Evolutionary conservation across 2,113 vertebrate species (phyloP), one percentile per base, ranked within the genome.

Genomic region (Aviceda subcristata): DNA sequence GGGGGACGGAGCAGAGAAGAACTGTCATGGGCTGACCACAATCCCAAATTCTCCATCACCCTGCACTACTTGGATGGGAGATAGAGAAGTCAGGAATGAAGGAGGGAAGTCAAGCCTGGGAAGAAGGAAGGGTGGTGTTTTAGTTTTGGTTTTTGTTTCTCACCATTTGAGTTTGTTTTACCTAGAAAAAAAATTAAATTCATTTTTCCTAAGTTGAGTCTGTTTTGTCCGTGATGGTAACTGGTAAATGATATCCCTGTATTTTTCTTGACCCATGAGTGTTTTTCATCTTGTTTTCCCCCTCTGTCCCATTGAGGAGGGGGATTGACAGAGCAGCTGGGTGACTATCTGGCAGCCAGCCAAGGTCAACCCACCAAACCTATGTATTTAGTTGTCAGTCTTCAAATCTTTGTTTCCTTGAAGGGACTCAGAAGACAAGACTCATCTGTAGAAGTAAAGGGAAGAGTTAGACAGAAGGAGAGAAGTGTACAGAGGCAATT

Each of bases 61-160:
- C n/a, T 55, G 8, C 5, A 48, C 12, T 24, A 8, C 13, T 59
- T 1, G 0, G 10, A 1, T 0, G 5, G 4, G 11, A 72, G 23
- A 9, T 7, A 39, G 13, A 82, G 29, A 6, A 63, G 6, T 18
- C 19, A 41, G 45, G 15, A 68, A 38, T 5, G 27, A 75, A 71
- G 21, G 11, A 79, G 5, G 27, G 5, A 50, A 50, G 16, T 55
- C 63, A 86, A 38, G 13, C 9, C 13, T 36, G 15, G 12, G 6
- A 12, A 5, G 32, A 68, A 83, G 19, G 7, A 3, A 3, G 20
- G 3, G 7, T 64, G 9, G 1, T 36, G 6, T 8, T 57, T 36
- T n/a, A 45, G 6, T 9, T 57, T 36, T 39, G 38, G 10, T 2
- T 57, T 59, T 39, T 24, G 9, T 3, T 94, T 83, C 29, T 86